Base-by-base conservation (phyloP, 2,113 vertebrate genomes). In the Xerus inauris region DNA sequence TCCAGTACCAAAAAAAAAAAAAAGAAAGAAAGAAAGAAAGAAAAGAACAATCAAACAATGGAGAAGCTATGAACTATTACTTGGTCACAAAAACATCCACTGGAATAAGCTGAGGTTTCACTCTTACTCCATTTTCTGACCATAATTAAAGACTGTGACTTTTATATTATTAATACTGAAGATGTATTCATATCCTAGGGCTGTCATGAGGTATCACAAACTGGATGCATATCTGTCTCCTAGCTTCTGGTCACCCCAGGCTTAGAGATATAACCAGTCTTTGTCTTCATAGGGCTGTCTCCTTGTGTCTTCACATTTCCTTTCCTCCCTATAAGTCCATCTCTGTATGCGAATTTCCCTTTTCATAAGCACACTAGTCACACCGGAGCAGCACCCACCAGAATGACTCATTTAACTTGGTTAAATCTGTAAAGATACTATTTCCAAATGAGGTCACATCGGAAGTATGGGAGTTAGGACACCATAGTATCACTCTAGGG, bases 381-480 rank as follows among this genome's bases (percentile, higher is more conserved):
- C 45, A 40, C 7, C 42, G 71, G 49, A 71, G 80, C 32, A 91
- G 51, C 57, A 28, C 10, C 35, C 67, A 76, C 24, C 32, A n/a
- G 5, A 38, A 90, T 17, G 14, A 42, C 42, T 73, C 69, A 30
- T 57, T 94, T 67, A 88, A 86, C 49, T 76, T 71, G 64, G 10
- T 85, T 59, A 82, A 35, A 64, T 75, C 80, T 91, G 11, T 40
- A 79, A 92, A 87, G 57, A 51, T 22, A 80, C 26, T 54, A 32
- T 92, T 92, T 80, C 54, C 62, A 89, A 94, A 82, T 65, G n/a
- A 88, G 45, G 45, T 47, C 51, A 72, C 51, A 40, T 86, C 54
- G 72, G 51, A 92, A n/a, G 20, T 73, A 40, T 47, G 28, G 22
- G 24, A 32, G 16, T 54, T 82, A 82, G 42, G 16, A 92, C 13